phyloP scores from a whole-genome alignment of 2,797 vertebrate species.

The Takifugu ocellatus region DNA sequence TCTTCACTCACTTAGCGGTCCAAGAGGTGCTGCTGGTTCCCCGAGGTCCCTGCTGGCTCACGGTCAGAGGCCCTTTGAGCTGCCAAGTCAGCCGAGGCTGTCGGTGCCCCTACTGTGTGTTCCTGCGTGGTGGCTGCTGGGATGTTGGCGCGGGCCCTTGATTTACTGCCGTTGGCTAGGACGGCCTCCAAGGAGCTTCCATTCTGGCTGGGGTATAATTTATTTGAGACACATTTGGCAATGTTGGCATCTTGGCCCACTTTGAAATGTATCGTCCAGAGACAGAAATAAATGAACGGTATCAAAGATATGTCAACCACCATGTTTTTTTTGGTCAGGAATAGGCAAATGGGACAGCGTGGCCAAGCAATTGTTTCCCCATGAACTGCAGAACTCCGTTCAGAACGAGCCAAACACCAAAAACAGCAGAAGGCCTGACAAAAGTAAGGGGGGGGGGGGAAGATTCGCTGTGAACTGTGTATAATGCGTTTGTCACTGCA shows the following conservation, averaged over 20 bases:
- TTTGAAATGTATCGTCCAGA: conserved; percentile 62
- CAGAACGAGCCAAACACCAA: conserved; percentile 31
- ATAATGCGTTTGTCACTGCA: conserved; percentile 27
- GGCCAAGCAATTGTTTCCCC: conserved; percentile 44
- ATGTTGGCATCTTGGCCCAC: conserved; percentile 54
- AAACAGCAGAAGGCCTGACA: conserved; percentile 41
- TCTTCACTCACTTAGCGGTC: conserved; percentile 57
- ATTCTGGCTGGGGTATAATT: conserved; percentile 69
- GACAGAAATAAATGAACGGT: conserved; percentile 68
- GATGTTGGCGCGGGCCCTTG: conserved; percentile 62
- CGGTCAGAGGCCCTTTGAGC: conserved; percentile 67
- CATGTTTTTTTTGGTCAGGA: conserved; percentile 48
- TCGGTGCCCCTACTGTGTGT: conserved; percentile 55
- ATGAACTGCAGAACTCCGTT: conserved; percentile 26
- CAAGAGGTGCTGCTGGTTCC: conserved; percentile 61
- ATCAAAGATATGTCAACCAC: conserved; percentile 69
- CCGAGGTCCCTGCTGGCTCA: conserved; percentile 64
- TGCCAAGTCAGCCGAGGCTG: conserved; percentile 68
- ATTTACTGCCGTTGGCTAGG: conserved; percentile 74
- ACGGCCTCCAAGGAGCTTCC: conserved; percentile 62
- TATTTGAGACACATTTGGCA: conserved; percentile 76
- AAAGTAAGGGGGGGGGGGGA: conserved; percentile 22
- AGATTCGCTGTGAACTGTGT: conserved; percentile 17
- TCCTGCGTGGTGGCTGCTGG: conserved; percentile 53
- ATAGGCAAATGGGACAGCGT: conserved; percentile 36